These are phyloP conservation scores for Tridacna crocea DNA, from an alignment of 2,888 invertebrate genomes.

Conservation along the genomic window DNA sequence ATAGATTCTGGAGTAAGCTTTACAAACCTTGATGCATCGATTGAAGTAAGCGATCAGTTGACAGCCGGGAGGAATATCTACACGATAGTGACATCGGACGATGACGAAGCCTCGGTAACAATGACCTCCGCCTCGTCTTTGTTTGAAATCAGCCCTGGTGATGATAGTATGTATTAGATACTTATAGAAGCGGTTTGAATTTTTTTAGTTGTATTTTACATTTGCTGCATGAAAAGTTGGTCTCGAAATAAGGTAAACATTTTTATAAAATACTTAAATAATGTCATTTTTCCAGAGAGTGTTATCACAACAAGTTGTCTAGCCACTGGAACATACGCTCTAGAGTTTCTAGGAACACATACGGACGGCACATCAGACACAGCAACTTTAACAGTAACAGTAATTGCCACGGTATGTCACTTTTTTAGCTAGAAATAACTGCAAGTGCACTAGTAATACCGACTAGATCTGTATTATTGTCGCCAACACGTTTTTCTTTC, in stretches of 20 bases:
- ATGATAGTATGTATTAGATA: conserved; percentile 15
- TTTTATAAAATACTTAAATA: too few relatives aligned
- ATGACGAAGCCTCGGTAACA: background rate
- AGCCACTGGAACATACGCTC: background rate
- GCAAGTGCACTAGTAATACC: too few relatives aligned
- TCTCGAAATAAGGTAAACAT: too few relatives aligned
- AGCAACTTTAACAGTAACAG: conserved; percentile 1
- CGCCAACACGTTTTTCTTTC: too few relatives aligned
- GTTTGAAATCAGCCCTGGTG: conserved; percentile 9
- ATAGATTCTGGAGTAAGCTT: conserved; percentile 4
- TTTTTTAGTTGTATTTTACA: background rate
- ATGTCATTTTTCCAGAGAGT: background rate
- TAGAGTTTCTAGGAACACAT: background rate
- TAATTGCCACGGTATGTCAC: background rate
- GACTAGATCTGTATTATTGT: too few relatives aligned
- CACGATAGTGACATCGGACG: conserved; percentile 13
- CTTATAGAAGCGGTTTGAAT: background rate
- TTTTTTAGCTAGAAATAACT: too few relatives aligned
- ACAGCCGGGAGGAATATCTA: background rate
- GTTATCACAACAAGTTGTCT: background rate
- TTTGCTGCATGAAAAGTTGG: background rate
- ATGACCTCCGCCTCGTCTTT: conserved; percentile 3
- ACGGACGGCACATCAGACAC: conserved; percentile 19
- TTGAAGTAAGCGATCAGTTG: background rate
- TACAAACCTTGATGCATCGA: background rate